Evolutionary conservation across 2,113 vertebrate species (phyloP).

Genomic region (Phaethornis superciliosus): DNA sequence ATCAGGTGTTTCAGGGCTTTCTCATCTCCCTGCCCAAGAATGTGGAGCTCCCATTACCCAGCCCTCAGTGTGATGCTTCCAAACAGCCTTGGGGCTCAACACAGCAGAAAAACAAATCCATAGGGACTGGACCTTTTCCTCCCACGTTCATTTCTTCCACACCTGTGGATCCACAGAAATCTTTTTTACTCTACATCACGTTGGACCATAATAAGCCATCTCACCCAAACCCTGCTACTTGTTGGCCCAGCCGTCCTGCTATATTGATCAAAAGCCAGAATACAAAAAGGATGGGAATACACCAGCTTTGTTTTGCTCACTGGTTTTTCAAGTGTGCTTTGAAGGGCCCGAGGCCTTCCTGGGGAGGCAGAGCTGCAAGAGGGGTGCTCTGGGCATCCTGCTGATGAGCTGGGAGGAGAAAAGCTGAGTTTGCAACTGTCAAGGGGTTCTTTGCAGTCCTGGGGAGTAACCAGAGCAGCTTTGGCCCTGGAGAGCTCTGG

Average conservation of each 20-base stretch:
- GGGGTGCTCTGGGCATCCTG: fast-evolving
- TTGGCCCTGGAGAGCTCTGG: not conserved
- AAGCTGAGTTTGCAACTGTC: not conserved
- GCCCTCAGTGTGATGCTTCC: not conserved
- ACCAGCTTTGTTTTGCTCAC: not conserved
- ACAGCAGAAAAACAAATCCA: not conserved
- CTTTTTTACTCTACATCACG: fast-evolving
- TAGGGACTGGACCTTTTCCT: not conserved
- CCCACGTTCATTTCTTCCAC: not conserved
- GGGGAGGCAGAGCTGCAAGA: not conserved
- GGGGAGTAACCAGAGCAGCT: fast-evolving
- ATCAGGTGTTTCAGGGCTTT: not conserved
- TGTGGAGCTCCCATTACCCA: not conserved
- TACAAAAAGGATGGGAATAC: fast-evolving
- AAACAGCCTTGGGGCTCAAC: fast-evolving
- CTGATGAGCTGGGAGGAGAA: not conserved
- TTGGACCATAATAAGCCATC: not conserved
- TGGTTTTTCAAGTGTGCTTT: not conserved
- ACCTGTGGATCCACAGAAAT: not conserved
- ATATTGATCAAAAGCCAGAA: fast-evolving
- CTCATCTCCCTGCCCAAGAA: not conserved
- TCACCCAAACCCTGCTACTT: not conserved
- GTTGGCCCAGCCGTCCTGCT: not conserved
- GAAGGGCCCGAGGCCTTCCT: fast-evolving
- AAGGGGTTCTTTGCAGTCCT: not conserved